Conservation (phyloP, 2,888 invertebrate species). For the Branchinecta sandiegonensis region DNA sequence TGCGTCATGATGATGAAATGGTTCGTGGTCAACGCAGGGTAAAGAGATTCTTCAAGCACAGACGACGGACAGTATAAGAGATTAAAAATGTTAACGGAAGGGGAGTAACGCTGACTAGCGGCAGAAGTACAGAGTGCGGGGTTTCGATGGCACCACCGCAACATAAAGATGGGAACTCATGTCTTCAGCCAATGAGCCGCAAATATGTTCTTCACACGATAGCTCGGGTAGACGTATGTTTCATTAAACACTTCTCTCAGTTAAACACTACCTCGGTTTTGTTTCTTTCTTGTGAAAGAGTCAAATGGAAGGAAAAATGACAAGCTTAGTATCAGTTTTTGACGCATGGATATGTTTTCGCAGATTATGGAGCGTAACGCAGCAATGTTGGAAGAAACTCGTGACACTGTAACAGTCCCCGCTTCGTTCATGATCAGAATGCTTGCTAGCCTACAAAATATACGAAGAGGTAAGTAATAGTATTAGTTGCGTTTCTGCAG, state of each 20-base stretch:
- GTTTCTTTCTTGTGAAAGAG: slow-evolving; percentile 1
- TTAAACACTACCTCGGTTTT: background rate
- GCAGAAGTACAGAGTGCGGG: too few species aligned
- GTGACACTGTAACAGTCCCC: slow-evolving; percentile 72
- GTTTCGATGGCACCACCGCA: too few species aligned
- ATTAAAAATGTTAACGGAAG: too few species aligned
- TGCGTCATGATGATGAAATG: too few species aligned
- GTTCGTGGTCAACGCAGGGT: too few species aligned
- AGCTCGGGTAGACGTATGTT: too few species aligned
- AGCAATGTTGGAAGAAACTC: slow-evolving; percentile 68
- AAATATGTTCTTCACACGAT: too few species aligned
- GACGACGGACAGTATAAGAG: too few species aligned
- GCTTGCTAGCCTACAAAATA: slow-evolving; percentile 33
- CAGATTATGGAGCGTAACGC: slow-evolving; percentile 61
- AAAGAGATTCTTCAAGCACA: too few species aligned
- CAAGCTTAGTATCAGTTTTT: background rate
- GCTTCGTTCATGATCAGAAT: slow-evolving; percentile 64
- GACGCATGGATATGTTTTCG: slow-evolving; percentile 27
- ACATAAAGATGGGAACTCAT: too few species aligned
- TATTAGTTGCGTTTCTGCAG: background rate
- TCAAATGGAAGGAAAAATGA: background rate
- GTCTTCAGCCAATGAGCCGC: too few species aligned
- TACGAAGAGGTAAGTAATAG: slow-evolving; percentile 25
- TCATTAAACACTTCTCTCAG: slow-evolving; percentile 1
- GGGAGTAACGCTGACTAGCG: too few species aligned